Percentiles rank a stretch among this genome's conserved stretches.
Conservation (phyloP, 2,113 vertebrate genomes). For the Chitala chitala region DNA sequence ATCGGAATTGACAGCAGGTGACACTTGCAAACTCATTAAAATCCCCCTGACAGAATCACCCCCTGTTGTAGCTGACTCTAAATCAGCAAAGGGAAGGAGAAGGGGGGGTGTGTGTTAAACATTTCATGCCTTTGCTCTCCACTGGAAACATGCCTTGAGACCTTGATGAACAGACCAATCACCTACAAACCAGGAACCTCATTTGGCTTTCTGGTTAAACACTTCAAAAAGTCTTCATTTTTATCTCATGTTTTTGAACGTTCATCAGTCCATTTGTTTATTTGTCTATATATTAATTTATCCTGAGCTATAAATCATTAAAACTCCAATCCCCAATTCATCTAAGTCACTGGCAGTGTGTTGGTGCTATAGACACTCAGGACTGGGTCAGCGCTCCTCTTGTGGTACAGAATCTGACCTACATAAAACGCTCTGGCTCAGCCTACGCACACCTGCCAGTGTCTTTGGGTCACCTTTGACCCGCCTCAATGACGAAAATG, state of each 20-base stretch:
- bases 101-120: too few relatives aligned
- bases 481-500: too few relatives aligned
- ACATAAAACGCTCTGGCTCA: too few relatives aligned
- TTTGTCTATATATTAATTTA: neutral
- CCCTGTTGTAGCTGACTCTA: slow-evolving; percentile 20
- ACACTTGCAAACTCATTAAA: slow-evolving; percentile 41
- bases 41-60: slow-evolving; percentile 20
- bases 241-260: neutral
- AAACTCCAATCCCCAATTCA: too few relatives aligned
- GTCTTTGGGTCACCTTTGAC: too few relatives aligned
- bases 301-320: neutral
- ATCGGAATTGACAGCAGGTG: slow-evolving; percentile 45
- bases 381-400: too few relatives aligned
- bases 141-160: neutral
- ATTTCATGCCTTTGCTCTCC: neutral
- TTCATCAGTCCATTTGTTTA: neutral
- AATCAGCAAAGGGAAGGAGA: slow-evolving; percentile 30
- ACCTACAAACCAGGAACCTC: neutral
- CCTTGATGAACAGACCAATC: neutral
- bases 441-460: too few relatives aligned
- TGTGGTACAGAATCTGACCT: too few relatives aligned
- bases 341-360: neutral
- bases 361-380: neutral
- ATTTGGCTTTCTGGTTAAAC: neutral
- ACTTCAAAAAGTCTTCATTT: too few relatives aligned